phyloP scores from a whole-genome alignment of 35 echinoderm and acorn worm species.

The Eucidaris tribuloides region DNA sequence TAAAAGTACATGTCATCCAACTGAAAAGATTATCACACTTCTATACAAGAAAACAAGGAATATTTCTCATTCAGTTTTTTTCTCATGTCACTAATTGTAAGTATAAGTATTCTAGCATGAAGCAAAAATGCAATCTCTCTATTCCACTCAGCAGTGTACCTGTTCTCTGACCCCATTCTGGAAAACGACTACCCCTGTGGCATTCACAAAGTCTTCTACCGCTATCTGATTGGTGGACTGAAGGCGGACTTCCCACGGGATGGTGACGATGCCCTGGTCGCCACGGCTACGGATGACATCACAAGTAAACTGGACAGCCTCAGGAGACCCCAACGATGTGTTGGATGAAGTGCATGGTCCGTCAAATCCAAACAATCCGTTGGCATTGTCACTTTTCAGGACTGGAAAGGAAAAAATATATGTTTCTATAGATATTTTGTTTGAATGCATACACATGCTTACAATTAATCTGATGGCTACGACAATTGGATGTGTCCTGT shows the following conservation, averaged over 20 bases:
- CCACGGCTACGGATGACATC: conserved; percentile 74
- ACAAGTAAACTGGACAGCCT: conserved; percentile 68
- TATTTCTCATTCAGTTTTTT: too few species aligned
- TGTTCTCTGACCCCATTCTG: conserved; percentile 73
- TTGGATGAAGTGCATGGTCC: conserved; percentile 45
- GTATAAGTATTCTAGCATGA: not conserved
- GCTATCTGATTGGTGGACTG: conserved; percentile 38
- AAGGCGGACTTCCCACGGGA: conserved; percentile 79
- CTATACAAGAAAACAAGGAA: too few species aligned
- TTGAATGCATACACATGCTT: too few species aligned
- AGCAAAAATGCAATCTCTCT: not conserved
- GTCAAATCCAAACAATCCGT: conserved; percentile 94
- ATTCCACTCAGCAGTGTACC: conserved; percentile 30
- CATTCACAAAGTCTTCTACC: conserved; percentile 66
- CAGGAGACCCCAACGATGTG: conserved; percentile 7
- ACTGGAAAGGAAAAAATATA: conserved; percentile 61
- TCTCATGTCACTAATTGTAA: too few species aligned
- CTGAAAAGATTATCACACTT: too few species aligned
- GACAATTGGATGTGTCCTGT: too few species aligned
- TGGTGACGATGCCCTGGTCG: conserved; percentile 77
- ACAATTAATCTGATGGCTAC: too few species aligned
- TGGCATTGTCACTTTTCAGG: conserved; percentile 98
- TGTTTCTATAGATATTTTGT: too few species aligned
- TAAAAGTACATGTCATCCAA: too few species aligned
- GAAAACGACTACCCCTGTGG: conserved; percentile 73